Base-by-base conservation (phyloP, 2,797 vertebrate species). In the Euthynnus affinis region DNA sequence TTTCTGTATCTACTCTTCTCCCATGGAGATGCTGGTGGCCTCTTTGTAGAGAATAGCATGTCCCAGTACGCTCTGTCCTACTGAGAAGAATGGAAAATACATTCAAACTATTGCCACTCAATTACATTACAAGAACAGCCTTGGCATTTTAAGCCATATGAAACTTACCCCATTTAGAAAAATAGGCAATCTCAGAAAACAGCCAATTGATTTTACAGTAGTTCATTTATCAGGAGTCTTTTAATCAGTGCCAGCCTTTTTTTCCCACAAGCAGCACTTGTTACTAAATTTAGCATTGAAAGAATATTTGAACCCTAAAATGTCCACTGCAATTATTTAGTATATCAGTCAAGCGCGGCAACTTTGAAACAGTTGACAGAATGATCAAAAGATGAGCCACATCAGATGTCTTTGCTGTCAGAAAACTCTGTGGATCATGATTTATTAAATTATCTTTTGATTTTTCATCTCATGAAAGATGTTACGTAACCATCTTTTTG, bases 391-490 rank as follows among this genome's bases (percentile, higher is more conserved):
- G 73, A 83, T 49, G 62, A 87, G 66, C 70, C 55, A 76, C 58
- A 48, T 56, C 52, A 62, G 64, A 77, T 63, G 63, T 84, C 72
- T 84, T 53, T 76, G 74, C 71, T 77, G 82, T 84, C 74, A 82
- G 60, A 75, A 78, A 75, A 62, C 71, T 79, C 73, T 71, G 57
- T 55, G 63, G 37, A 75, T 81, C 61, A 71, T 78, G 20, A 82
- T 82, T 89, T 86, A 88, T 88, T 86, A 56, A 80, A 86, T 88
- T 72, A 77, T 73, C 70, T 82, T 82, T 82, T 52, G 61, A 75
- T 83, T 85, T 84, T 62, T 1, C 46, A 3, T 76, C 56, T 75
- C 18, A 79, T 81, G 65, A 82, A 82, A 83, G 86, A 34, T 70
- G 14, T 80, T 78, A 72, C 66, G 56, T 63, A 84, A 83, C 65